Evolutionary conservation across 1,140 invertebrate genomes (phyloP).

Genomic region (Heliconius himera): DNA sequence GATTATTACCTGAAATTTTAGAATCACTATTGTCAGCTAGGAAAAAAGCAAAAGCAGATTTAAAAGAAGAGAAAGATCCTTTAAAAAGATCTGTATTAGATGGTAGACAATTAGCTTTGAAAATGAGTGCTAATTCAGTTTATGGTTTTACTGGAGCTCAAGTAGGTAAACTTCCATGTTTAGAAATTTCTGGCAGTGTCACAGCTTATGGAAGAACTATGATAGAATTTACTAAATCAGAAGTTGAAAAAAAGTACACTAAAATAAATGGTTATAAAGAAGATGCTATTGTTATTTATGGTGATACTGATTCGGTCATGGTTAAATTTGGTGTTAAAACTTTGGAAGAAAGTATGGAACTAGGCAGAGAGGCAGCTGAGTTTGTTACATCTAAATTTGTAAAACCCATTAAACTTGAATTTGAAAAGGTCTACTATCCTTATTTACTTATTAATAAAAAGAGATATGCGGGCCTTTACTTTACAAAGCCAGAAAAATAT

Average conservation of each 20-base stretch:
- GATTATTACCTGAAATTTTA: constrained; percentile 97
- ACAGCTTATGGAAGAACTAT: constrained; percentile 98
- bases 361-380: constrained; percentile 96
- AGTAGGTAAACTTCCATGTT: constrained; percentile 98
- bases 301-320: constrained; percentile 99
- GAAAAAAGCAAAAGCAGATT: constrained; percentile 94
- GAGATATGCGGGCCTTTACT: constrained; percentile 96
- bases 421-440: constrained; percentile 99
- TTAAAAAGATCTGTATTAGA: constrained; percentile 97
- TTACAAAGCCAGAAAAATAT: constrained; percentile 96
- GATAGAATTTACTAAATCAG: constrained; percentile 98
- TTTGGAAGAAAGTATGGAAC: constrained; percentile 96
- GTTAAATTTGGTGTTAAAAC: constrained; percentile 98
- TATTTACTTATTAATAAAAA: constrained; percentile 99
- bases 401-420: constrained; percentile 98
- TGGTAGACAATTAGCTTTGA: constrained; percentile 98
- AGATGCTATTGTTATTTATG: constrained; percentile 97
- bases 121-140: constrained; percentile 99
- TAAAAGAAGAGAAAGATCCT: constrained; percentile 97
- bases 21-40: constrained; percentile 95
- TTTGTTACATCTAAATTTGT: constrained; percentile 96
- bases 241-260: constrained; percentile 94
- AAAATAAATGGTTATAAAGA: constrained; percentile 94
- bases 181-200: constrained; percentile 99
- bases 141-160: constrained; percentile 99